Percentiles rank a stretch among this genome's conserved stretches.
Conservation (phyloP, 1,140 invertebrate species). For the Stenopsyche tienmushanensis region DNA sequence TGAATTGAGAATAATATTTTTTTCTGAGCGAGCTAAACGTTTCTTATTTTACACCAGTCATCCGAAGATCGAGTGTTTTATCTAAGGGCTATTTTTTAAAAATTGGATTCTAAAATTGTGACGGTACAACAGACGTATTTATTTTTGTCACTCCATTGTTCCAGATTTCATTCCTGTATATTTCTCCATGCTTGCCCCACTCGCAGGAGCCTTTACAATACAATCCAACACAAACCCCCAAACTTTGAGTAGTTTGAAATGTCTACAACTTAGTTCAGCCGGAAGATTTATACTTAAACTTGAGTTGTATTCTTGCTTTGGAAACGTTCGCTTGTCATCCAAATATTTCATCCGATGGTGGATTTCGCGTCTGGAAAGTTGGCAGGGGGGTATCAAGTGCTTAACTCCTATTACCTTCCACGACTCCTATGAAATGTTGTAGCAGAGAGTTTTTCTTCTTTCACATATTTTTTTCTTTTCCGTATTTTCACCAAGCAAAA, state of each 20-base stretch:
- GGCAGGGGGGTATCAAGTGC: background rate
- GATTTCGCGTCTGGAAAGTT: conserved; percentile 27
- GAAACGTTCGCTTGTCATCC: conserved; percentile 37
- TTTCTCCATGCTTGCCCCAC: background rate
- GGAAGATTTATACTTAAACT: conserved; percentile 40
- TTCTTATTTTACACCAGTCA: no score
- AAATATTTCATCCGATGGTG: conserved; percentile 29
- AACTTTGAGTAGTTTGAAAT: conserved; percentile 41
- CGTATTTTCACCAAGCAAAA: no score
- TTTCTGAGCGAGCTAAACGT: no score
- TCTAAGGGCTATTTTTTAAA: no score
- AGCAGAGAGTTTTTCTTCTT: no score
- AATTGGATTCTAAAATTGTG: no score
- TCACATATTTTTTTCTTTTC: no score
- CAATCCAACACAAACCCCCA: conserved; percentile 7
- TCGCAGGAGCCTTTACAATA: background rate
- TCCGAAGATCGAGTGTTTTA: no score
- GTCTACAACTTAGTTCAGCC: conserved; percentile 36
- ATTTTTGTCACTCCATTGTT: background rate
- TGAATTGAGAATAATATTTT: no score
- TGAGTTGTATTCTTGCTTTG: conserved; percentile 33
- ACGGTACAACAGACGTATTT: no score
- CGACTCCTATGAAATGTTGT: no score
- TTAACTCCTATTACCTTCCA: no score
- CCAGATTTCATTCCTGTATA: background rate